Conservation (phyloP, 2,888 invertebrate species). For the Drosophila helvetica region DNA sequence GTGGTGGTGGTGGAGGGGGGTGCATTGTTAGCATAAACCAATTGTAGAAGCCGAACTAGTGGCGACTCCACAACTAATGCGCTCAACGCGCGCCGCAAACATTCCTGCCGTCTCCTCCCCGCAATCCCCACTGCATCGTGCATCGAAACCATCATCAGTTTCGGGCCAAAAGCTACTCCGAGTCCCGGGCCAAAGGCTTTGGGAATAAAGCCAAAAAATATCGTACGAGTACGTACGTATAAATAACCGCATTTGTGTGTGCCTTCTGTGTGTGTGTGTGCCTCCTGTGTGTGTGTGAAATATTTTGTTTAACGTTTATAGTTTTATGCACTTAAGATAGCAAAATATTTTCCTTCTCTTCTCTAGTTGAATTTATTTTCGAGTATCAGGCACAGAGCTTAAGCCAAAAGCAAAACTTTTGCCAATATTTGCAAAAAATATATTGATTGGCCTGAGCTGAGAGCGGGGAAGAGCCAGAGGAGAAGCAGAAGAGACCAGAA, state of each 20-base stretch:
- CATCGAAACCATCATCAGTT: conserved; percentile 8
- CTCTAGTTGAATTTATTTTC: conserved; percentile 68
- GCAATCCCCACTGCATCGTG: not conserved
- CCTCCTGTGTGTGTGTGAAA: conserved; percentile 54
- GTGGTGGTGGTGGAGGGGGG: conserved; percentile 3
- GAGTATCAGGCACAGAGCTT: conserved; percentile 54
- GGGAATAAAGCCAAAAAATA: conserved; percentile 69
- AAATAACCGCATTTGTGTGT: conserved; percentile 70
- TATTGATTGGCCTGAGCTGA: conserved; percentile 76
- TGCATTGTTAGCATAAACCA: conserved; percentile 77
- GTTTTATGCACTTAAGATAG: conserved; percentile 78
- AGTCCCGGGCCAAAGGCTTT: conserved; percentile 65
- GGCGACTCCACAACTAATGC: conserved; percentile 72
- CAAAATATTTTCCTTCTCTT: conserved; percentile 62
- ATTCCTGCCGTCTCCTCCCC: conserved; percentile 25
- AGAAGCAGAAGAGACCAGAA: conserved; percentile 13
- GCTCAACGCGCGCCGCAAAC: conserved; percentile 70
- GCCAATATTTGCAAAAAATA: conserved; percentile 79
- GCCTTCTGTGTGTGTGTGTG: conserved; percentile 8
- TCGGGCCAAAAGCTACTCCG: conserved; percentile 64
- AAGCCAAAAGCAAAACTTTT: conserved; percentile 77
- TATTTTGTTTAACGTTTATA: conserved; percentile 79
- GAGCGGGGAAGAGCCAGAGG: conserved; percentile 8
- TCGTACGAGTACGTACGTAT: conserved; percentile 53
- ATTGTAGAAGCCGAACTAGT: conserved; percentile 75